Evolutionary conservation across 2,888 invertebrate species (phyloP).

Genomic region (Drosophila merina): DNA sequence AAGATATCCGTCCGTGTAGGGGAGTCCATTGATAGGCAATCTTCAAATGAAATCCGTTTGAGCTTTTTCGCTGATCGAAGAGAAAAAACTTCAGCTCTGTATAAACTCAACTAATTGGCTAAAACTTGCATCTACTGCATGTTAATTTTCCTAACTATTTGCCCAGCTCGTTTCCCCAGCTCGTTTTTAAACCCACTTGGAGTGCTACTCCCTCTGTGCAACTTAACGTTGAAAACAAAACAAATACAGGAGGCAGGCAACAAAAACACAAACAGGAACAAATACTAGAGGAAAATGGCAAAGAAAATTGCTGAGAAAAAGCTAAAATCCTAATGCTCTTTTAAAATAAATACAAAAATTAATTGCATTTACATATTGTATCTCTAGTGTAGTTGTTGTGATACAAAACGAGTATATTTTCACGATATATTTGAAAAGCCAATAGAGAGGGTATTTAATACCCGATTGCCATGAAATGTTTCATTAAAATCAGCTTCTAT

Average conservation of each 20-base stretch:
- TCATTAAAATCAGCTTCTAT: conserved; percentile 22
- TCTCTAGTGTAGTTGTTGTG: too few species aligned
- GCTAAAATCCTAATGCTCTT: conserved; percentile 14
- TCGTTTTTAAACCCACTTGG: conserved; percentile 8
- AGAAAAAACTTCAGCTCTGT: conserved; percentile 43
- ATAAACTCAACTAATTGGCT: conserved; percentile 55
- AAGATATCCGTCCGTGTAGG: conserved; percentile 22
- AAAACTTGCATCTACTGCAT: conserved; percentile 69
- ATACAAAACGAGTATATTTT: not conserved
- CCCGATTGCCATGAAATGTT: conserved; percentile 47
- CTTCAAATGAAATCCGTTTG: conserved; percentile 27
- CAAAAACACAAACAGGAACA: conserved; percentile 44
- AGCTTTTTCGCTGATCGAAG: conserved; percentile 13
- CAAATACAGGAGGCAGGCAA: conserved; percentile 47
- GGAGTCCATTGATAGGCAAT: conserved; percentile 28
- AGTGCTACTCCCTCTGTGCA: conserved; percentile 10
- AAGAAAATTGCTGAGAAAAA: conserved; percentile 16
- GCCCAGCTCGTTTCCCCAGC: conserved; percentile 23
- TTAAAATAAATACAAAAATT: not conserved
- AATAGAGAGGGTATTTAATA: conserved; percentile 20
- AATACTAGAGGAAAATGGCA: conserved; percentile 4
- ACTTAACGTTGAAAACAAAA: conserved; percentile 55
- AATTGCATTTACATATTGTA: not conserved
- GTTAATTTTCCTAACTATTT: conserved; percentile 68
- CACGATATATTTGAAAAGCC: not conserved